Evolutionary conservation across 2,113 vertebrate species (phyloP), one percentile per base, ranked within the genome.

Genomic region (Macquaria australasica): DNA sequence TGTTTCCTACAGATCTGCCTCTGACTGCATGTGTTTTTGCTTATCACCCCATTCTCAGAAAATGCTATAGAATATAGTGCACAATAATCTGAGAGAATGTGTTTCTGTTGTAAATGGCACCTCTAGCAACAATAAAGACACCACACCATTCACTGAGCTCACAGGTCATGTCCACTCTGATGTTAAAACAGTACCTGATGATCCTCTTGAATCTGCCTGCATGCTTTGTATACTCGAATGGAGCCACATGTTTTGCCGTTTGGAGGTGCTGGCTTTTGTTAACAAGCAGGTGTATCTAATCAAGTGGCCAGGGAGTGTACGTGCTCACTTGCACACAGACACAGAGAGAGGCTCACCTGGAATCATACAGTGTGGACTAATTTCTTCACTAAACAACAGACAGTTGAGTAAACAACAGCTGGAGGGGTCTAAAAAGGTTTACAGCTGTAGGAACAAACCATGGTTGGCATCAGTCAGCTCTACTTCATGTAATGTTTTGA

Each of bases 371-470:
- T 2, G 8, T 72, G 67, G 43, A 37, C 41, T 25, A 2, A 41
- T 59, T 70, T 50, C 14, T 56, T 68, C 34, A n/a, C 25, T 68
- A 59, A 68, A 74, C 60, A 85, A 73, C 75, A 50, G 45, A 21
- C 45, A 41, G 74, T 45, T 73, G 14, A 62, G 14, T 79, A 64
- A 72, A 81, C 41, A 74, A 31, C 72, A 28, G 11, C 37, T 55
- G 55, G 34, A 72, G n/a, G 37, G 6, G 34, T 39, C 56, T 9
- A 10, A 34, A 73, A 69, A 9, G 31, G 41, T 31, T 80, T 6
- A 71, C 81, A 83, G 71, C 79, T 84, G 80, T 25, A n/a, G 63
- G 48, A 28, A 60, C 45, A 45, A 71, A 39, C 10, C 4, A 6
- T 25, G 15, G 31, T 15, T 45, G 14, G 28, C 58, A 50, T 67